phyloP scores from a whole-genome alignment of 2,888 invertebrate species.

The Protonemura montana region DNA sequence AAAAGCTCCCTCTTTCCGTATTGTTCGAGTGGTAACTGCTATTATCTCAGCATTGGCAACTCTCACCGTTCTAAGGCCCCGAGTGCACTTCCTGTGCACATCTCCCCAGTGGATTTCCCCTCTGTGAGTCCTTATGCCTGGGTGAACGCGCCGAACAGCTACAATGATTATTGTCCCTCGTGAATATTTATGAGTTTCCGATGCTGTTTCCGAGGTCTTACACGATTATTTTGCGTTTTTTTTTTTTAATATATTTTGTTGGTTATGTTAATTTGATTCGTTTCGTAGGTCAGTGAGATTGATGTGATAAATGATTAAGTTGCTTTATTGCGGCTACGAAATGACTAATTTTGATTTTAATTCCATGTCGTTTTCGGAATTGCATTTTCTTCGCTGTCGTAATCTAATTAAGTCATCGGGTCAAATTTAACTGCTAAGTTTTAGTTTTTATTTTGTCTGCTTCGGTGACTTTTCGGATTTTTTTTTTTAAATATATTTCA shows the following conservation, averaged over 20 bases:
- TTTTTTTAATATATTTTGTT: background rate
- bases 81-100: constrained; percentile 5
- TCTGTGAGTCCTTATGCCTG: background rate
- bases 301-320: background rate
- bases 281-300: background rate
- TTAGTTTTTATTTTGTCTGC: background rate
- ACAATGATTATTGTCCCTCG: background rate
- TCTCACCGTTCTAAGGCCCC: constrained; percentile 18
- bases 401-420: background rate
- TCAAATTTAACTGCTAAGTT: background rate
- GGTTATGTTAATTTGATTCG: background rate
- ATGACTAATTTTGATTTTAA: background rate
- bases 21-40: background rate
- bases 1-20: background rate
- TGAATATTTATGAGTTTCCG: background rate
- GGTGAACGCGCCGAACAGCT: background rate
- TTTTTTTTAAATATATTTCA: background rate
- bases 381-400: background rate
- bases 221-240: background rate
- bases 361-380: background rate
- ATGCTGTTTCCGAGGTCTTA: background rate
- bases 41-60: background rate
- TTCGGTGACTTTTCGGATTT: background rate
- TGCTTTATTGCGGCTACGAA: background rate
- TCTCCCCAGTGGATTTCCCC: background rate